Evolutionary conservation across 2,113 vertebrate genomes (phyloP).

Genomic region (Lucifuga dentata): DNA sequence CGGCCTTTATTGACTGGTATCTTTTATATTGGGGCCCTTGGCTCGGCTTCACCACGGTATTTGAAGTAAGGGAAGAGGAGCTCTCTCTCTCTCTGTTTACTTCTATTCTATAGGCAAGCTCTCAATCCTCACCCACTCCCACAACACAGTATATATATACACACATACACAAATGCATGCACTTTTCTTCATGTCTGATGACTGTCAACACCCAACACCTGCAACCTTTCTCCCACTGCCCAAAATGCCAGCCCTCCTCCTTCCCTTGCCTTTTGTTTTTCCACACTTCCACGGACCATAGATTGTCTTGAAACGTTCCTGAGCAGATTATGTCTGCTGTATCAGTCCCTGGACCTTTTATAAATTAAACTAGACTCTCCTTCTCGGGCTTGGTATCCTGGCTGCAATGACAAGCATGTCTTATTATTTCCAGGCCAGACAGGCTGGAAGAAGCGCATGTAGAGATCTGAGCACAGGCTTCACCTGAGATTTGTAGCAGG

Average conservation of each 20-base stretch:
- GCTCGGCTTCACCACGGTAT: slow-evolving; percentile 8
- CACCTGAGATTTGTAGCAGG: slow-evolving; percentile 35
- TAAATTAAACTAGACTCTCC: slow-evolving; percentile 28
- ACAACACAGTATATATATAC: background rate
- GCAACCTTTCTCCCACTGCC: slow-evolving; percentile 54
- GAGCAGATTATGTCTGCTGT: slow-evolving; percentile 67
- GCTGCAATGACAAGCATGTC: slow-evolving; percentile 37
- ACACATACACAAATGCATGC: background rate
- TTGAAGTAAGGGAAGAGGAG: background rate
- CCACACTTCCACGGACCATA: slow-evolving; percentile 36
- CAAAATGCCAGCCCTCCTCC: slow-evolving; percentile 2
- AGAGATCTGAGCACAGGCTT: background rate
- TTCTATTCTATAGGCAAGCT: background rate
- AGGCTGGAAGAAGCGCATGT: slow-evolving; percentile 16
- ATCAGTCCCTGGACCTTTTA: slow-evolving; percentile 20
- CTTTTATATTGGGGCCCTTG: slow-evolving; percentile 11
- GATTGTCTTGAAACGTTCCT: slow-evolving; percentile 27
- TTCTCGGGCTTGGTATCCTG: background rate
- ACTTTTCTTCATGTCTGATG: slow-evolving; percentile 21
- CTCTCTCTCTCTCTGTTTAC: background rate
- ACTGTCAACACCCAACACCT: slow-evolving; percentile 31
- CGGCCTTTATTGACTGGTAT: slow-evolving; percentile 46
- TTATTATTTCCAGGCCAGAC: slow-evolving; percentile 47
- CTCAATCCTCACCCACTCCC: background rate
- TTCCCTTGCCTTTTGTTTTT: slow-evolving; percentile 8